Evolutionary conservation across 2,888 invertebrate species (phyloP), one percentile per base, ranked within the genome.

Genomic region (Pocota personata): DNA sequence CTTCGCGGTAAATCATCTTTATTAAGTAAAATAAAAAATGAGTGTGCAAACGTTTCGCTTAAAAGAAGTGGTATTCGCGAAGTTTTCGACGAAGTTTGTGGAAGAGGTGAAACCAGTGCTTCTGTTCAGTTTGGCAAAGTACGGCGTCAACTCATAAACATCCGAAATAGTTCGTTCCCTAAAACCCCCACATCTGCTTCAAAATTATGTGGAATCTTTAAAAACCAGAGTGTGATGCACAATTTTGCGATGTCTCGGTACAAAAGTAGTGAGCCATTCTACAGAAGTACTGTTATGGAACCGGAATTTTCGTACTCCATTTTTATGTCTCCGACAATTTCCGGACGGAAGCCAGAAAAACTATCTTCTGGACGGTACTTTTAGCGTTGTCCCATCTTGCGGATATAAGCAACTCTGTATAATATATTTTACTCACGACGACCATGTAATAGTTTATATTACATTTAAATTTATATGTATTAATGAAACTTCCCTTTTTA

Each of bases 231-330:
- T 62, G 24, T 64, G 12, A 64, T 64, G 64, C 16, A 16, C 0
- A 12, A 46, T 14, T 64, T 64, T 14, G 64, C 46, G 1, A 64
- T 64, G 64, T 64, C 64, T 32, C 46, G 46, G 8, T 48, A 64
- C 24, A 52, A 52, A n/a, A 27, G 52, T 30, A 52, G 27, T 52
- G 52, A 52, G 14, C 27, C 52, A 52, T 52, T 52, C 52, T 52
- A 52, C 30, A 52, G 52, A 52, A 30, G 40, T 40, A 40, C 40
- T 3, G n/a, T 40, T 40, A 40, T 40, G 3, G 40, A 40, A n/a
- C 40, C 40, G n/a, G 40, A 10, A 10, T 40, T 40, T 40, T 40
- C 40, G 30, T 52, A 52, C 52, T 52, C 27, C 27, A 52, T 52
- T 30, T 52, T 52, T 30, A 27, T 52, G 52, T 52, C 52, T 27